Conservation (phyloP, 2,888 invertebrate species). For the Gastracanthus pulcherrimus region DNA sequence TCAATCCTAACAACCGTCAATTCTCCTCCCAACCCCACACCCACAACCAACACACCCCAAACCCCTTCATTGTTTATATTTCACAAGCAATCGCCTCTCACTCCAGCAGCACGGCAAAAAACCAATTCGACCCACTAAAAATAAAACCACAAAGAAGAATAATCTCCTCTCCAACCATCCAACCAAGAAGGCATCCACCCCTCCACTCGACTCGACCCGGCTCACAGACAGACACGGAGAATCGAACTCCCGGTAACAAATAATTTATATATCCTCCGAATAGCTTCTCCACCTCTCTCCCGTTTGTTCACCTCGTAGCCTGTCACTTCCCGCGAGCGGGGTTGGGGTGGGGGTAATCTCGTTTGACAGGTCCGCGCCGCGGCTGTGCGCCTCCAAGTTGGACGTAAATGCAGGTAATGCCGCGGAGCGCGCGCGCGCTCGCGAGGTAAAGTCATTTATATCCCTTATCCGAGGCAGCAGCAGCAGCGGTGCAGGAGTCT, state of each 20-base stretch:
- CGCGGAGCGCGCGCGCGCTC: too few relatives aligned
- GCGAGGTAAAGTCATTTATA: conserved; percentile 53
- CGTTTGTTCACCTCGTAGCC: too few relatives aligned
- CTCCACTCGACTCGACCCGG: neutral
- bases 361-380: conserved; percentile 61
- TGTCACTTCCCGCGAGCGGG: conserved; percentile 29
- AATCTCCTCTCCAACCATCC: neutral
- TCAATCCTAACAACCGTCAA: neutral
- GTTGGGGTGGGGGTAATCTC: too few relatives aligned
- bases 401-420: conserved; percentile 47
- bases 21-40: neutral
- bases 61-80: neutral
- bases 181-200: too few relatives aligned
- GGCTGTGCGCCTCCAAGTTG: conserved; percentile 55
- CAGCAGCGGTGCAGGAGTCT: neutral
- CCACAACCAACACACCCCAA: neutral
- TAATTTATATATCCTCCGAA: conserved; percentile 64
- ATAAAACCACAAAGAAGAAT: neutral
- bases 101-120: neutral
- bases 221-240: neutral
- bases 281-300: conserved; percentile 36
- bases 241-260: conserved; percentile 59
- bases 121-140: neutral
- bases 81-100: neutral
- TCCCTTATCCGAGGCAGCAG: conserved; percentile 35